Percentiles rank a stretch among this genome's conserved stretches.
Conservation (phyloP, 1,140 invertebrate species). For the Drosophila repletoides region DNA sequence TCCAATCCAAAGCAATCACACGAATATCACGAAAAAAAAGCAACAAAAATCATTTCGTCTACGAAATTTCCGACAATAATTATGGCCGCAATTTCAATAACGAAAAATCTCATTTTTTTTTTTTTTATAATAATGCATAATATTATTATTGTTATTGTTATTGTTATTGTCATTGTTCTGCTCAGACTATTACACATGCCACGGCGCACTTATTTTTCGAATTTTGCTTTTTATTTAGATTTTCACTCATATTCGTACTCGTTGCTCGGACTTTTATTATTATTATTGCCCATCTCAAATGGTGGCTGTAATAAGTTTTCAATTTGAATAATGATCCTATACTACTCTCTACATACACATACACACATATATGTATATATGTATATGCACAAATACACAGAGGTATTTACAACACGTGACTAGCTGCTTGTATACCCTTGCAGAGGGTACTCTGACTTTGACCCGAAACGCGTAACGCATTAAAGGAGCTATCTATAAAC, state of each 20-base stretch:
- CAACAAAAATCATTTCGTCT: conserved; percentile 43
- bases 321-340: conserved; percentile 42
- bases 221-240: no score
- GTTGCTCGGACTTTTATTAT: conserved; percentile 12
- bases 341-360: not conserved
- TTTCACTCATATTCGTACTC: no score
- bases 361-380: not conserved
- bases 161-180: conserved; percentile 48
- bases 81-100: conserved; percentile 72
- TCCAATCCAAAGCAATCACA: conserved; percentile 22
- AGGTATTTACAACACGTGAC: conserved; percentile 18
- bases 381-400: no score
- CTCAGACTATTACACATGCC: conserved; percentile 20
- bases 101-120: conserved; percentile 39
- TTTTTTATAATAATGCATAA: conserved; percentile 35
- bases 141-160: conserved; percentile 55
- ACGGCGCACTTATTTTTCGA: conserved; percentile 25
- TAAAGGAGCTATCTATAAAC: no score
- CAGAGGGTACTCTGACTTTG: no score
- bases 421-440: not conserved
- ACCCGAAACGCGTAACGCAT: no score
- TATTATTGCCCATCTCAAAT: conserved; percentile 25
- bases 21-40: no score
- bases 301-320: conserved; percentile 27
- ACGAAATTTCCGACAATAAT: conserved; percentile 57